phyloP scores from a whole-genome alignment of 2,888 invertebrate species.

The Stenoptilia bipunctidactyla region DNA sequence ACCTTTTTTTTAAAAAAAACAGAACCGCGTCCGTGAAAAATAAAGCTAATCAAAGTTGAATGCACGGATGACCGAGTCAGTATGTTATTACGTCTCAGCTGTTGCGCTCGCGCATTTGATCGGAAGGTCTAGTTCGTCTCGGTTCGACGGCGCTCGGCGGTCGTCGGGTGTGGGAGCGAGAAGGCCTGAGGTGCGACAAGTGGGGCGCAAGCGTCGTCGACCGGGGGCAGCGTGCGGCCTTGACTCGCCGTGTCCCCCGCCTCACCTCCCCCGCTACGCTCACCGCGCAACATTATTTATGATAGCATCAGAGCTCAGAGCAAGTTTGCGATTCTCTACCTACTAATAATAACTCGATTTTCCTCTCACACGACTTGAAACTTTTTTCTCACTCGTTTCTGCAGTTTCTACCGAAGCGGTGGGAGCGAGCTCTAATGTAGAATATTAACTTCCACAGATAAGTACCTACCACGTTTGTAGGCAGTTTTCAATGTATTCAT shows the following conservation, averaged over 20 bases:
- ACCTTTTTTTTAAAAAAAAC: too few relatives aligned
- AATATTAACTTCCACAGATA: background rate
- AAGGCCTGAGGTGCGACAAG: constrained; percentile 48
- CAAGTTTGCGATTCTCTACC: constrained; percentile 62
- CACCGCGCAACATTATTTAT: constrained; percentile 65
- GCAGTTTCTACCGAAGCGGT: background rate
- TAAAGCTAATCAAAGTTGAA: constrained; percentile 70
- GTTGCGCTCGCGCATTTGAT: constrained; percentile 57
- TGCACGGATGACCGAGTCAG: constrained; percentile 72
- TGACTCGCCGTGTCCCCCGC: constrained; percentile 66
- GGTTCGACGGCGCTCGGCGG: constrained; percentile 40
- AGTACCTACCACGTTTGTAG: too few relatives aligned
- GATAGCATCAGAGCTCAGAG: constrained; percentile 65
- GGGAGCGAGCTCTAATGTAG: constrained; percentile 9
- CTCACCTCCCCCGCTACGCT: constrained; percentile 34
- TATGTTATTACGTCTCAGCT: constrained; percentile 70
- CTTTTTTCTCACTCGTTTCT: constrained; percentile 36
- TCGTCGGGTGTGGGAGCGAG: constrained; percentile 45
- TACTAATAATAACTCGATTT: constrained; percentile 68
- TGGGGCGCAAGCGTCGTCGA: constrained; percentile 84
- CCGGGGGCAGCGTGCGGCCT: constrained; percentile 82
- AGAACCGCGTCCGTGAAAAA: constrained; percentile 47
- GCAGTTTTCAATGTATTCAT: too few relatives aligned
- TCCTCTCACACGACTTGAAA: constrained; percentile 61
- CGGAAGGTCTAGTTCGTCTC: constrained; percentile 67